Base-by-base conservation (phyloP, 1,140 invertebrate genomes). In the Tenebrio molitor region DNA sequence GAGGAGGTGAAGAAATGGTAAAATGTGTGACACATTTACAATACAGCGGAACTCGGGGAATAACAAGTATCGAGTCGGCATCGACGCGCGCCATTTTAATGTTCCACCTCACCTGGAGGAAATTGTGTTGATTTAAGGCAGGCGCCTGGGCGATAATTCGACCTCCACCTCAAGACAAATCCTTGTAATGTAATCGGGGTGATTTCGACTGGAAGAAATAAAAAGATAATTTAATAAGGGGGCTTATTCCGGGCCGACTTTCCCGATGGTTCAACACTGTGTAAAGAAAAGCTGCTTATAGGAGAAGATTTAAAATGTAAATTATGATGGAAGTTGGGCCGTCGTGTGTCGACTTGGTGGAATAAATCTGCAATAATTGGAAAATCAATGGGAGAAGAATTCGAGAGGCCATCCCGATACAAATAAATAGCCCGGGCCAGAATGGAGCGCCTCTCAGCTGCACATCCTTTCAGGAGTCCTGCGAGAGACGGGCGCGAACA, bases 391-490 rank as follows among this genome's bases (percentile, higher is more conserved):
- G 29, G 25, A 29, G 8, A 58, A 53, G 46, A 46, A 46, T 46
- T 46, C 46, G 46, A 12, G 50, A n/a, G 19, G 23, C 3, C 50
- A 58, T 25, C 29, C 29, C 69, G 58, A 46, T 65, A 65, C 63
- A 71, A 63, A 71, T 71, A 71, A 71, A 71, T 66, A 53, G 69
- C 58, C 14, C 44, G 19, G 36, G 36, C 69, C 69, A 63, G 65
- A 71, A 71, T 71, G 58, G 69, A 42, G 44, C 69, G 23, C 69
- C 63, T 62, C 46, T 65, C 69, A 42, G 44, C 62, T 46, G 39
- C 39, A 42, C 69, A 65, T 71, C 69, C 62, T 71, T 71, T 71
- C 65, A 71, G 41, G 58, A 71, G 58, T 71, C 69, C 69, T 71
- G 62, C 8, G 69, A 63, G 69, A 71, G 21, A 36, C 69, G 46